Evolutionary conservation across 2,888 invertebrate genomes (phyloP).

Genomic region (Tenthredo scrophulariae): DNA sequence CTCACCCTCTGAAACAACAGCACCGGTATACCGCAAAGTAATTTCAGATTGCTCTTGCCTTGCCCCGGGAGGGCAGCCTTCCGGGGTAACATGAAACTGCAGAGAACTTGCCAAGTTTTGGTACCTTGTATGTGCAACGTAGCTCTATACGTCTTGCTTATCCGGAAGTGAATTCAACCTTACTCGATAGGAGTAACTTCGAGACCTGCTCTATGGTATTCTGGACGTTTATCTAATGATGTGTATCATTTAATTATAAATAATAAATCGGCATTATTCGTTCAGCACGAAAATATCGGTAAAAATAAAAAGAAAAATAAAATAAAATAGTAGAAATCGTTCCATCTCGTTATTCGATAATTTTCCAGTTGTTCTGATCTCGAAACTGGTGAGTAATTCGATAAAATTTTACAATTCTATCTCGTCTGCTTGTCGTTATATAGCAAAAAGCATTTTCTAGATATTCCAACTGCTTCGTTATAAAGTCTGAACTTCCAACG

Average conservation of each 20-base stretch:
- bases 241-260: not conserved
- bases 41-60: constrained; percentile 32
- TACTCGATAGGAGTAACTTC: not conserved
- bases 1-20: constrained; percentile 40
- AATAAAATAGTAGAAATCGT: not conserved
- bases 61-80: constrained; percentile 15
- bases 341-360: not conserved
- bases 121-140: constrained; percentile 29
- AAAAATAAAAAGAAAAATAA: not conserved
- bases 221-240: not conserved
- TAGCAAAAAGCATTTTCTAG: constrained; percentile 1
- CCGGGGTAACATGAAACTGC: constrained; percentile 30
- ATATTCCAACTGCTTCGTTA: constrained; percentile 29
- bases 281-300: not conserved
- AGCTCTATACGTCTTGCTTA: constrained; percentile 11
- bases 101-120: constrained; percentile 43
- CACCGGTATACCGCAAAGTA: constrained; percentile 30
- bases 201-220: not conserved
- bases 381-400: not conserved
- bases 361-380: not conserved
- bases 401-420: not conserved
- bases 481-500: constrained; percentile 28
- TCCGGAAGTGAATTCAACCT: constrained; percentile 23
- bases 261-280: not conserved
- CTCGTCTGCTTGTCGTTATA: constrained; percentile 2